Conservation (phyloP, 2,113 vertebrate genomes). For the Hyperoodon ampullatus region DNA sequence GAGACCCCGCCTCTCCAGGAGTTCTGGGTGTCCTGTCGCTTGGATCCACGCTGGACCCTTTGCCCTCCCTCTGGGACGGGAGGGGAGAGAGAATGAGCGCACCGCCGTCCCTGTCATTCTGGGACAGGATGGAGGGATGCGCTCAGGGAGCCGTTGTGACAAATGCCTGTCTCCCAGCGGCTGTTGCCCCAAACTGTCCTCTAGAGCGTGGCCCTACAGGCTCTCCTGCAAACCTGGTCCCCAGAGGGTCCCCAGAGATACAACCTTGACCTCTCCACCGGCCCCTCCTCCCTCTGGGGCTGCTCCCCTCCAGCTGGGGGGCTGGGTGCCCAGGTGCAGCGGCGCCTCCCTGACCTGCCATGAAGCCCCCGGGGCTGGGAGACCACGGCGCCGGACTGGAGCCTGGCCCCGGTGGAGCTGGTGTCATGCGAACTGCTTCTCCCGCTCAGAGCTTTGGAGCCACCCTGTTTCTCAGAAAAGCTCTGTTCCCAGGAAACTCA, state of each 20-base stretch:
- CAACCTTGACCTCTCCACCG: not conserved
- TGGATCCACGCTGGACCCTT: rapidly evolving
- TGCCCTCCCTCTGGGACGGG: not conserved
- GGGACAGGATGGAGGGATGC: not conserved
- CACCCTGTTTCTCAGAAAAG: not conserved
- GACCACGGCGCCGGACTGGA: not conserved
- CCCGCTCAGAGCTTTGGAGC: not conserved
- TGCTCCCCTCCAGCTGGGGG: not conserved
- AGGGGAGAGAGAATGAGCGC: not conserved
- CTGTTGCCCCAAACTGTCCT: not conserved
- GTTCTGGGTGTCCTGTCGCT: rapidly evolving
- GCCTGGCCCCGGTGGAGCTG: not conserved
- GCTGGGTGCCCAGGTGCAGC: rapidly evolving
- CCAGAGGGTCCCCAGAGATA: not conserved
- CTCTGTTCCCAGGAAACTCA: not conserved
- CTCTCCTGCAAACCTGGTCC: not conserved
- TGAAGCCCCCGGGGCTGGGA: not conserved
- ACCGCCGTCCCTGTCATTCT: not conserved
- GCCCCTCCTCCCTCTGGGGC: not conserved
- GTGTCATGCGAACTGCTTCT: not conserved
- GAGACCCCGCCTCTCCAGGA: not conserved
- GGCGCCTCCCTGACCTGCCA: rapidly evolving
- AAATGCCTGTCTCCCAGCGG: not conserved
- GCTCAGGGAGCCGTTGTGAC: not conserved
- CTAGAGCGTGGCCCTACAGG: not conserved